Conservation (phyloP, 2,797 vertebrate genomes). For the Lagodon rhomboides region DNA sequence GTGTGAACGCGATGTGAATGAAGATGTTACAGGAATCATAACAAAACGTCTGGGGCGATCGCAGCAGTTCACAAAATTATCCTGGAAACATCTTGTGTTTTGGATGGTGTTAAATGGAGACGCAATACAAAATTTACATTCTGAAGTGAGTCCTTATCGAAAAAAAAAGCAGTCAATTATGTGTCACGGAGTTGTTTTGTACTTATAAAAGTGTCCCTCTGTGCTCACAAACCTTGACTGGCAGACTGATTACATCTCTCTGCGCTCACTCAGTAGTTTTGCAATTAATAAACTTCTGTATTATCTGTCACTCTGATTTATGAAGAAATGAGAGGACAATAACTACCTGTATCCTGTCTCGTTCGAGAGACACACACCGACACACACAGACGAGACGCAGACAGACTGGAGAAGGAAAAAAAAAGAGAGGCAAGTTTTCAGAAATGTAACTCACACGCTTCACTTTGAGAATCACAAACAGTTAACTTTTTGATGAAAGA, state of each 20-base stretch:
- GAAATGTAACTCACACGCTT: neutral
- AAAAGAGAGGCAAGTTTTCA: slow-evolving; percentile 4
- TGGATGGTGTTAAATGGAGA: slow-evolving; percentile 9
- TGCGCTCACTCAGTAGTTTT: slow-evolving; percentile 20
- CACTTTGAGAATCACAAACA: slow-evolving; percentile 19
- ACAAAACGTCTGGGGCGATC: slow-evolving; percentile 18
- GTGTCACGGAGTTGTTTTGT: slow-evolving; percentile 24
- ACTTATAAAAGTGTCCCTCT: neutral
- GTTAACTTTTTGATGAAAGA: slow-evolving; percentile 55
- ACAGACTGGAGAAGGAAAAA: neutral
- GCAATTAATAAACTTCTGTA: slow-evolving; percentile 29
- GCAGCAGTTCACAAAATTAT: slow-evolving; percentile 9
- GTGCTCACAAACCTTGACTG: slow-evolving; percentile 30
- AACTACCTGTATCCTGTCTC: slow-evolving; percentile 25
- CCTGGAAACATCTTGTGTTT: slow-evolving; percentile 5
- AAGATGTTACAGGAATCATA: slow-evolving; percentile 17
- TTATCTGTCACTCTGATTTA: slow-evolving; percentile 28
- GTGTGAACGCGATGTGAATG: slow-evolving; percentile 21
- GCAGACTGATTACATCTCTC: slow-evolving; percentile 26
- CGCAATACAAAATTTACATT: slow-evolving; percentile 13
- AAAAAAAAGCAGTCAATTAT: slow-evolving; percentile 7
- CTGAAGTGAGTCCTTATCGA: slow-evolving; percentile 21
- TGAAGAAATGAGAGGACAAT: slow-evolving; percentile 17
- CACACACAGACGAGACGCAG: neutral
- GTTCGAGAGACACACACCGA: neutral